Percentiles rank a stretch among this genome's conserved stretches.
These are phyloP conservation scores for Hirtodrosophila histrioides DNA, from an alignment of 2,888 invertebrate genomes.

Conservation along the genomic window DNA sequence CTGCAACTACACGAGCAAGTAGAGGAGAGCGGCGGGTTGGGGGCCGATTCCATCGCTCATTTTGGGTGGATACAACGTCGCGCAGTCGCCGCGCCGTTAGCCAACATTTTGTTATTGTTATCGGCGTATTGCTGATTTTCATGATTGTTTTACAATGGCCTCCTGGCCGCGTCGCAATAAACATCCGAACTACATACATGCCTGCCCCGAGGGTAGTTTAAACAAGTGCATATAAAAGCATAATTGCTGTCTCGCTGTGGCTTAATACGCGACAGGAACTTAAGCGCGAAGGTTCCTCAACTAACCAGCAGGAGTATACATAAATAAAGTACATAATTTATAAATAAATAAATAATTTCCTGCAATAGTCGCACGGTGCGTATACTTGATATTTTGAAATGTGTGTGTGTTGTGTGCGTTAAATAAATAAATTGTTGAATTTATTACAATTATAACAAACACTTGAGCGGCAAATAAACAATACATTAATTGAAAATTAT, in stretches of 20 bases:
- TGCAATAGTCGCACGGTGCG: slow-evolving; percentile 48
- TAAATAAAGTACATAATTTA: neutral
- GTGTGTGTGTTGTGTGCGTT: slow-evolving; percentile 13
- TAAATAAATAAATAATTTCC: slow-evolving; percentile 31
- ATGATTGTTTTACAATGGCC: slow-evolving; percentile 68
- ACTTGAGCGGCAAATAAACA: slow-evolving; percentile 32
- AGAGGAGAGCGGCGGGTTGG: neutral
- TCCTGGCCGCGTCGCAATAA: slow-evolving; percentile 68
- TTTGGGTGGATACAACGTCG: slow-evolving; percentile 46
- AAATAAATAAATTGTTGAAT: slow-evolving; percentile 36
- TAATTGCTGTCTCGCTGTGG: slow-evolving; percentile 64
- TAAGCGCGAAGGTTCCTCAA: slow-evolving; percentile 52
- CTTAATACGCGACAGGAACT: slow-evolving; percentile 70
- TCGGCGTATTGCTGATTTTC: slow-evolving; percentile 52
- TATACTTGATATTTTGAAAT: slow-evolving; percentile 31
- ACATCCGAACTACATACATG: slow-evolving; percentile 21
- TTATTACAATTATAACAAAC: slow-evolving; percentile 39
- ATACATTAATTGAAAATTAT: slow-evolving; percentile 25
- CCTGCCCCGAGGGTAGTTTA: slow-evolving; percentile 23
- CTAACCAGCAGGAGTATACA: slow-evolving; percentile 1
- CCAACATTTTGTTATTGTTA: slow-evolving; percentile 26
- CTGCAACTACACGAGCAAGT: slow-evolving; percentile 8
- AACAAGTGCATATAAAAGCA: slow-evolving; percentile 67
- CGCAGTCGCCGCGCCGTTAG: slow-evolving; percentile 59
- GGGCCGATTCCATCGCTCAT: slow-evolving; percentile 3